Evolutionary conservation across 1,140 invertebrate species (phyloP), one percentile per base, ranked within the genome.

Genomic region (Asbolus verrucosus): DNA sequence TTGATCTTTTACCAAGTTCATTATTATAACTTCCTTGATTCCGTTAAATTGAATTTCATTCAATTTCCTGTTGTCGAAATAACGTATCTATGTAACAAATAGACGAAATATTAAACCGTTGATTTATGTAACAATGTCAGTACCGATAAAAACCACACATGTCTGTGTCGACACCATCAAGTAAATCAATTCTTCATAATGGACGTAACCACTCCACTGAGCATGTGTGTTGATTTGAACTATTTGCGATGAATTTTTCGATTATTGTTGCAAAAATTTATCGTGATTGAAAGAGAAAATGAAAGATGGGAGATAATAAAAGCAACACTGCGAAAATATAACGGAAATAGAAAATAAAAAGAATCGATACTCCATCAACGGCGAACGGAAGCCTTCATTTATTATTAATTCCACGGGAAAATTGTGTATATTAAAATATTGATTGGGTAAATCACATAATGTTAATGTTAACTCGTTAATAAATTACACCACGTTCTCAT

Each of bases 241-340:
- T n/a, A n/a, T n/a, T n/a, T n/a, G 19, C 21, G 46, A 31, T 24
- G 46, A 21, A 27, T 27, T 27, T 54, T 54, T 54, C 19, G 46
- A 54, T 54, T 54, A 39, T 14, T 15, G n/a, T 19, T 46, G 2
- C 30, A n/a, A 16, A 59, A 38, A 62, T 62, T 62, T 62, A 36
- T 38, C 59, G 24, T 31, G 59, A 62, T 62, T 62, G 59, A 62
- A 62, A 38, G 33, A 41, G 61, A 38, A 39, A 41, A 21, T 39
- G 39, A 41, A 41, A 8, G 30, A 62, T 62, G 36, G 14, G 13
- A 24, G 33, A 38, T 27, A 11, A 54, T 54, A 27, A 54, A 27
- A 54, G 46, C 46, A 13, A 11, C 8, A 9, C 41, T n/a, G 18
- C 41, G 21, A 46, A 46, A 46, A 6, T 46, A 46, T 46, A 16